These are phyloP conservation scores for Misgurnus mizolepis DNA, from an alignment of 2,113 vertebrate species.

Conservation along the genomic window DNA sequence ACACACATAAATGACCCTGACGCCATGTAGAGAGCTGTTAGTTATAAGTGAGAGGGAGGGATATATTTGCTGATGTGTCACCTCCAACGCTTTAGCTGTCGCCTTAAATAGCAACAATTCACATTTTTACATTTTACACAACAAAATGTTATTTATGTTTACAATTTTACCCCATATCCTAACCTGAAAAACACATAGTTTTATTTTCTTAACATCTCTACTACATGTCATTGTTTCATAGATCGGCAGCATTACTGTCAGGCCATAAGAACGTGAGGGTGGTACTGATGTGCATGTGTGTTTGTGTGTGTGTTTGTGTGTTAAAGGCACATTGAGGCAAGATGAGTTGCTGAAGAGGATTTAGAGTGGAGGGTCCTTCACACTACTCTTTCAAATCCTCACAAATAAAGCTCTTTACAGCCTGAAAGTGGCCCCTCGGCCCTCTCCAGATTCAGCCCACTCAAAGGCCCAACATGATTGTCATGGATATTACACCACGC, in stretches of 20 bases:
- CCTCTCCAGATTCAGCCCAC: slow-evolving; percentile 80
- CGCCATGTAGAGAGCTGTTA: not conserved
- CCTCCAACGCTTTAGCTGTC: not conserved
- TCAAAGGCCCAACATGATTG: slow-evolving; percentile 95
- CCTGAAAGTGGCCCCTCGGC: slow-evolving; percentile 96
- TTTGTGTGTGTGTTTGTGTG: slow-evolving; percentile 70
- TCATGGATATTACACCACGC: slow-evolving; percentile 99
- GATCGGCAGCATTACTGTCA: slow-evolving; percentile 84
- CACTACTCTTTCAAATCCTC: slow-evolving; percentile 96
- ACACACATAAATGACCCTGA: slow-evolving; percentile 32
- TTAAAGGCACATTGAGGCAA: slow-evolving; percentile 92
- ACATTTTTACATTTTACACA: slow-evolving; percentile 38
- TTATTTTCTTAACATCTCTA: slow-evolving; percentile 38
- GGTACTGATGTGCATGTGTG: slow-evolving; percentile 88
- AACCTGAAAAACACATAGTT: not conserved
- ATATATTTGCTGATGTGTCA: slow-evolving; percentile 29
- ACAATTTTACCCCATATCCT: no score
- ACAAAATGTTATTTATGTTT: not conserved
- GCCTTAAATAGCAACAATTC: no score
- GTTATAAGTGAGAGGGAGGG: slow-evolving; percentile 35
- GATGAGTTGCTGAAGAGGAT: slow-evolving; percentile 92
- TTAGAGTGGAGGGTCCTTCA: slow-evolving; percentile 91
- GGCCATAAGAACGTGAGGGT: slow-evolving; percentile 94
- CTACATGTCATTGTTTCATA: slow-evolving; percentile 74
- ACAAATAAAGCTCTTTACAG: slow-evolving; percentile 97